Percentiles rank a stretch among this genome's conserved stretches.
Conservation (phyloP, 2,888 invertebrate genomes). For the Latrodectus elegans region DNA sequence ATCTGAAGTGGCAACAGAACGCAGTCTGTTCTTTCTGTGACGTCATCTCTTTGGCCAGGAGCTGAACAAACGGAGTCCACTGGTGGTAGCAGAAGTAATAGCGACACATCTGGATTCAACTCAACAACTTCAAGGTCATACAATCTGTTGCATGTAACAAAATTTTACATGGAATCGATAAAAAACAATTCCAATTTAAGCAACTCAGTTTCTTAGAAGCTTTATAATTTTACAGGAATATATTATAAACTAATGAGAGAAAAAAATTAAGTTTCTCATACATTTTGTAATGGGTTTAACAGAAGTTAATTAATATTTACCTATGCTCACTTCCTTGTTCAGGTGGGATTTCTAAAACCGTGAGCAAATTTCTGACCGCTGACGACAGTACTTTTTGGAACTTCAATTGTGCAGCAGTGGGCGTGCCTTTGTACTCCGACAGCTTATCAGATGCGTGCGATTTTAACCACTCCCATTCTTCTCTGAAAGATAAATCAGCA, state of each 20-base stretch:
- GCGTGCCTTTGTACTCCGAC: slow-evolving; percentile 67
- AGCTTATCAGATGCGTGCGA: slow-evolving; percentile 73
- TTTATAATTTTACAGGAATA: too few relatives aligned
- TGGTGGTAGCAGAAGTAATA: slow-evolving; percentile 93
- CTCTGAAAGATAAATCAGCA: slow-evolving; percentile 78
- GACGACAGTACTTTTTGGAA: slow-evolving; percentile 75
- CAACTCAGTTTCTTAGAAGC: too few relatives aligned
- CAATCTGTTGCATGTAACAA: slow-evolving; percentile 75
- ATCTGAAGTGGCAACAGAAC: slow-evolving; percentile 92
- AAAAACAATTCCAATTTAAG: too few relatives aligned
- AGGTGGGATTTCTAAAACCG: slow-evolving; percentile 73
- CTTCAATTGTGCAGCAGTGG: slow-evolving; percentile 74
- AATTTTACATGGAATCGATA: too few relatives aligned
- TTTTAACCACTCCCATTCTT: slow-evolving; percentile 95
- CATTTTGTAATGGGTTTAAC: too few relatives aligned
- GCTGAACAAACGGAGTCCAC: slow-evolving; percentile 94
- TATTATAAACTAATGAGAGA: too few relatives aligned
- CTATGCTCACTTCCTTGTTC: slow-evolving; percentile 73
- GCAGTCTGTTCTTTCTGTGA: slow-evolving; percentile 88
- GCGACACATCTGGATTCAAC: slow-evolving; percentile 90
- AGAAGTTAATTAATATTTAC: slow-evolving; percentile 23
- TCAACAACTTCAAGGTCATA: slow-evolving; percentile 96
- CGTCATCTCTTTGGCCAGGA: slow-evolving; percentile 81
- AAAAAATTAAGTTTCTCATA: background rate
- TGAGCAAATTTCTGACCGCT: slow-evolving; percentile 74